These are phyloP conservation scores for Caenorhabditis plicata DNA, from an alignment of 2,888 invertebrate genomes.

Conservation along the genomic window DNA sequence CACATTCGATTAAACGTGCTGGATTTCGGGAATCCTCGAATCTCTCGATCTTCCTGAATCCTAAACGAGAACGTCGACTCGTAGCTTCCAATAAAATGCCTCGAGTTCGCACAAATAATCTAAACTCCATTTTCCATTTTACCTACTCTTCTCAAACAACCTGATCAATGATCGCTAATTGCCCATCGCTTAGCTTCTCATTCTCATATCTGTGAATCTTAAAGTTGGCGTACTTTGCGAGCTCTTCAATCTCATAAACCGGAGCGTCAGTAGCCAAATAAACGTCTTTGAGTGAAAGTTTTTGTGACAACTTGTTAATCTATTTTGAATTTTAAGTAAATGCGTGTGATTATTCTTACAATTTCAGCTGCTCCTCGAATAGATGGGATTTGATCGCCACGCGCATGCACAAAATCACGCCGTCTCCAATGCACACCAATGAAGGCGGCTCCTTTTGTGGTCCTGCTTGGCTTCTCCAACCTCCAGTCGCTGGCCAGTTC, in stretches of 20 bases:
- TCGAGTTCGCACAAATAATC: constrained; percentile 86
- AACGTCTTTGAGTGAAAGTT: constrained; percentile 32
- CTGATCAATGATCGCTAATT: constrained; percentile 60
- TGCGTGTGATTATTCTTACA: constrained; percentile 9
- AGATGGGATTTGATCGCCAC: constrained; percentile 78
- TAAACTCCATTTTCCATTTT: constrained; percentile 70
- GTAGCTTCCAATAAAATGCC: constrained; percentile 78
- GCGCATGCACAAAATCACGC: constrained; percentile 80
- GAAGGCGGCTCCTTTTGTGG: constrained; percentile 72
- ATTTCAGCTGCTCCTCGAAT: constrained; percentile 75
- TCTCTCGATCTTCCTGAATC: constrained; percentile 95
- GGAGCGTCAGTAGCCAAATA: constrained; percentile 58
- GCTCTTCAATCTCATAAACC: constrained; percentile 66
- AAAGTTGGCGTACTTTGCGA: too few species aligned
- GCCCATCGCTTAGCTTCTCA: constrained; percentile 48
- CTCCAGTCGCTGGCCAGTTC: neutral
- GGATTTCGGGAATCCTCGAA: constrained; percentile 79
- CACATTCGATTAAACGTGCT: constrained; percentile 88
- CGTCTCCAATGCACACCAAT: constrained; percentile 84
- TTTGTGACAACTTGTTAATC: constrained; percentile 30
- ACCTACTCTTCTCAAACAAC: constrained; percentile 16
- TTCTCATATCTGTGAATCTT: too few species aligned
- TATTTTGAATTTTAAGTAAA: constrained; percentile 1
- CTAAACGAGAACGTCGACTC: constrained; percentile 94
- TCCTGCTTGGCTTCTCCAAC: constrained; percentile 9